These are phyloP conservation scores for Pogonus chalceus DNA, from an alignment of 1,140 invertebrate genomes.

Conservation along the genomic window DNA sequence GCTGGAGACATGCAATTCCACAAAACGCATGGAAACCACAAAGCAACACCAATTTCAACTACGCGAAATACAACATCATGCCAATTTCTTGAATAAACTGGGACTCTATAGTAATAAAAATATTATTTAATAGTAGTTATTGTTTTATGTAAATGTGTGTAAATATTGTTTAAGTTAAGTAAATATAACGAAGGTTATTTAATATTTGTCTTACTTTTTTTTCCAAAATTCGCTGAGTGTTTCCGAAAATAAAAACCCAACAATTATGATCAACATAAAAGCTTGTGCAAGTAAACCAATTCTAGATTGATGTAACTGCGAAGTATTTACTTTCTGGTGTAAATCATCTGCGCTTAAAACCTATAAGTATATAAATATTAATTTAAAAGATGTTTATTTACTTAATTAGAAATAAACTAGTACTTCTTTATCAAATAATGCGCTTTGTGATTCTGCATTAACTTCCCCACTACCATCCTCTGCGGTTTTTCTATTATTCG, in stretches of 20 bases:
- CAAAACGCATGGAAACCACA: constrained; percentile 90
- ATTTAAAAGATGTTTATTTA: too few relatives aligned
- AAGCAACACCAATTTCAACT: constrained; percentile 83
- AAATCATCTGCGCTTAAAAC: constrained; percentile 14
- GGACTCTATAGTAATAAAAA: constrained; percentile 60
- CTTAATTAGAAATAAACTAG: too few relatives aligned
- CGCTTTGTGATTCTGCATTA: constrained; percentile 18
- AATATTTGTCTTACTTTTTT: constrained; percentile 45
- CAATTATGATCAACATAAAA: constrained; percentile 72
- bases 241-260: constrained; percentile 81
- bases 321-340: constrained; percentile 58
- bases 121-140: too few relatives aligned
- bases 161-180: background rate
- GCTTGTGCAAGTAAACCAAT: constrained; percentile 82
- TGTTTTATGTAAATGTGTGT: too few relatives aligned
- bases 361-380: background rate
- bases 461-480: constrained; percentile 7
- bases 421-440: background rate
- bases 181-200: background rate
- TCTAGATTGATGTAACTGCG: constrained; percentile 84
- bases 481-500: background rate
- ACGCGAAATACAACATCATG: constrained; percentile 84
- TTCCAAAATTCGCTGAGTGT: constrained; percentile 88
- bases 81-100: constrained; percentile 79
- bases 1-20: constrained; percentile 95